These are phyloP conservation scores for Cheilosia impressa DNA, from an alignment of 2,888 invertebrate genomes.

Conservation along the genomic window DNA sequence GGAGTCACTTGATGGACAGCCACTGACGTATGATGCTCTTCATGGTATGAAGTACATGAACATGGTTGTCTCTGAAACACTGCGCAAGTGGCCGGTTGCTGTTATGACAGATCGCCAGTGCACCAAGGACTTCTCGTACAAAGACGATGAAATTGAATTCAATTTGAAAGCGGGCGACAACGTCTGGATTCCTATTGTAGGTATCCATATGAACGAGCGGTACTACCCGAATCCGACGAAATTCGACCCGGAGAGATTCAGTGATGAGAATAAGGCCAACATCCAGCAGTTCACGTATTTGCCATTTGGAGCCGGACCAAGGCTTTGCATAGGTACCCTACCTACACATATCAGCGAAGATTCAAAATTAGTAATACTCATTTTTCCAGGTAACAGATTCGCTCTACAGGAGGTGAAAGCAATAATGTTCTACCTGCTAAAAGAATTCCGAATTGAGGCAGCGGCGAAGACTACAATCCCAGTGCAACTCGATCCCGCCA, in stretches of 20 bases:
- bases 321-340: conserved; percentile 86
- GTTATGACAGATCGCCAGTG: conserved; percentile 84
- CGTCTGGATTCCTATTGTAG: conserved; percentile 82
- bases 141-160: conserved; percentile 77
- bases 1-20: conserved; percentile 82
- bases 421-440: conserved; percentile 80
- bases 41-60: conserved; percentile 87
- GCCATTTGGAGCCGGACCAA: conserved; percentile 86
- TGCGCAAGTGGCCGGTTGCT: conserved; percentile 85
- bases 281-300: conserved; percentile 84
- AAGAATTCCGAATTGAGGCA: conserved; percentile 79
- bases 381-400: conserved; percentile 80
- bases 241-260: conserved; percentile 86
- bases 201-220: conserved; percentile 85
- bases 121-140: conserved; percentile 84
- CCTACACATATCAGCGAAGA: too few species aligned
- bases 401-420: conserved; percentile 82
- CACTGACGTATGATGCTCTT: conserved; percentile 85
- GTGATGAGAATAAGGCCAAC: conserved; percentile 85
- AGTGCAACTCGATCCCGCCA: conserved; percentile 76
- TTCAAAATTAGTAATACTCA: too few species aligned
- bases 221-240: conserved; percentile 85
- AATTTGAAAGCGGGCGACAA: conserved; percentile 79
- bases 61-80: conserved; percentile 84
- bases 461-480: conserved; percentile 79